These are phyloP conservation scores for Dendrolimus kikuchii DNA, from an alignment of 1,140 invertebrate species.

Conservation along the genomic window DNA sequence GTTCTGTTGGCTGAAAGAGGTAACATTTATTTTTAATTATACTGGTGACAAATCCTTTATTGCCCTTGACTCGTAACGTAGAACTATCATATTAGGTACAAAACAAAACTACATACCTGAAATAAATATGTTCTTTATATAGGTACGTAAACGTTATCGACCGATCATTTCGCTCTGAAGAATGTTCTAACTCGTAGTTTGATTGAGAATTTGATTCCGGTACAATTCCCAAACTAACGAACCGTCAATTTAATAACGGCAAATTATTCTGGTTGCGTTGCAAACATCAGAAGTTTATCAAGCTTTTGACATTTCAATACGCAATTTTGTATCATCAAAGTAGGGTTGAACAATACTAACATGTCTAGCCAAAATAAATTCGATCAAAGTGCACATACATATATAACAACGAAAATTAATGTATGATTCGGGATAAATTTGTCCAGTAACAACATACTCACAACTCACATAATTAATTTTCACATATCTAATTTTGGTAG, in stretches of 20 bases:
- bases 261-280: slow-evolving; percentile 36
- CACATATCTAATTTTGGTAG: too few relatives aligned
- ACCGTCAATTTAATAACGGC: slow-evolving; percentile 29
- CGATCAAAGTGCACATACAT: too few relatives aligned
- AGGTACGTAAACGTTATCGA: background rate
- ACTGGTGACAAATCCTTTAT: background rate
- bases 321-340: slow-evolving; percentile 17
- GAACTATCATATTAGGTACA: background rate
- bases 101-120: background rate
- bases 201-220: slow-evolving; percentile 52
- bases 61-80: background rate
- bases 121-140: background rate
- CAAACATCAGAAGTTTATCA: slow-evolving; percentile 46
- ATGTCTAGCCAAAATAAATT: too few relatives aligned
- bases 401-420: too few relatives aligned
- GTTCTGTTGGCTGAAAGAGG: slow-evolving; percentile 76
- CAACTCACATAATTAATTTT: too few relatives aligned
- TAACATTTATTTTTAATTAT: slow-evolving; percentile 26
- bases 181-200: slow-evolving; percentile 21
- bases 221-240: slow-evolving; percentile 64
- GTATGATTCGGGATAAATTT: too few relatives aligned
- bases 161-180: background rate
- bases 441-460: too few relatives aligned
- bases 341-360: slow-evolving; percentile 24
- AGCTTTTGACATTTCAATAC: slow-evolving; percentile 48